These are phyloP conservation scores for Tipula confusa DNA, from an alignment of 2,888 invertebrate genomes.

Conservation along the genomic window DNA sequence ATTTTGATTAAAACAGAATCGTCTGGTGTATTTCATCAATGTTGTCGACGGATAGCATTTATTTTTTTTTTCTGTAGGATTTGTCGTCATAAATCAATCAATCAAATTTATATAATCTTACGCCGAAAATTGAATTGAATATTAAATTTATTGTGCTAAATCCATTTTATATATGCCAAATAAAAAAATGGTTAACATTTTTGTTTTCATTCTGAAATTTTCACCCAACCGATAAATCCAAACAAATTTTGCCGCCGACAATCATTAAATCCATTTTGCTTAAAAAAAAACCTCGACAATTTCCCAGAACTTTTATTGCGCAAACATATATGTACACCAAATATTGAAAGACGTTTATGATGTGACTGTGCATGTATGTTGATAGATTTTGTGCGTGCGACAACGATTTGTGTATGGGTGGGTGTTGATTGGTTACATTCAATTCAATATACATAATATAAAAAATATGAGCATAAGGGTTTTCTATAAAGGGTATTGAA, in stretches of 20 bases:
- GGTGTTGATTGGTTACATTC: neutral
- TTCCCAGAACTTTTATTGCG: neutral
- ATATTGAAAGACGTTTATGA: neutral
- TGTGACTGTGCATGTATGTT: neutral
- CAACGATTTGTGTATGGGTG: too few relatives aligned
- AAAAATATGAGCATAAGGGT: too few relatives aligned
- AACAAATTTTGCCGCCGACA: neutral
- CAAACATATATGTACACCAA: neutral
- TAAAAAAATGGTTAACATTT: neutral
- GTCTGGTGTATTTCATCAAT: neutral
- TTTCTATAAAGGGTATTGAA: too few relatives aligned
- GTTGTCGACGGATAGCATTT: neutral
- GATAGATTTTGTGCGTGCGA: neutral
- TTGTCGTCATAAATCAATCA: neutral
- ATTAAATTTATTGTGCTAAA: neutral
- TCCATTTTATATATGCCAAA: neutral
- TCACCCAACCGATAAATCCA: neutral
- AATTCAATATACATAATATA: neutral
- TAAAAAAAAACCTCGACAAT: neutral
- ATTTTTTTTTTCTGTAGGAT: neutral
- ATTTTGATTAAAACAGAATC: neutral
- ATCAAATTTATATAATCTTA: neutral
- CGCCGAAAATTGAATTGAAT: neutral
- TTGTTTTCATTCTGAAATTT: neutral
- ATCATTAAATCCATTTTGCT: neutral